Evolutionary conservation across 64 coral and sea anemone genomes (phyloP).

Genomic region (Pocillopora damicornis): DNA sequence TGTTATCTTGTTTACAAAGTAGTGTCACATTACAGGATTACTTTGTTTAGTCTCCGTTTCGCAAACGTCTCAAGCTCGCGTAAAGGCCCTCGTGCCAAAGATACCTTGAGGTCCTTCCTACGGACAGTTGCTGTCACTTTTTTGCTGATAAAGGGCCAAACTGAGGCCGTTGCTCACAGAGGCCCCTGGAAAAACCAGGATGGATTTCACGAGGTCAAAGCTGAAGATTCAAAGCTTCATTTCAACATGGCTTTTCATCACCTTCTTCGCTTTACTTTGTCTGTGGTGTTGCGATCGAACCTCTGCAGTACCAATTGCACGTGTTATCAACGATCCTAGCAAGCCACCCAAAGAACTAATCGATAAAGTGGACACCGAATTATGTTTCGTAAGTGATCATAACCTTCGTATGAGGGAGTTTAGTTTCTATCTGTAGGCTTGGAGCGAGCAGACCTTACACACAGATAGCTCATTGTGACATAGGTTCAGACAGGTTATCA

Average conservation of each 20-base stretch:
- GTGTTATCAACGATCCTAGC: not conserved
- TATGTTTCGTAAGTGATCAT: not conserved
- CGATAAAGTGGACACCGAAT: not conserved
- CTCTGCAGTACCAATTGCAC: not conserved
- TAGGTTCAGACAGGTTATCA: too few relatives aligned
- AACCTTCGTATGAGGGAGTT: too few relatives aligned
- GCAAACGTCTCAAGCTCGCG: too few relatives aligned
- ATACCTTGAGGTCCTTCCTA: not conserved
- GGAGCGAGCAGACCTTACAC: too few relatives aligned
- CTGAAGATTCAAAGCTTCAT: not conserved
- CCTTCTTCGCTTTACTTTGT: not conserved
- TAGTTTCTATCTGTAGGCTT: not conserved
- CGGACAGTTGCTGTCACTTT: not conserved
- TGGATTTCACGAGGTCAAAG: not conserved
- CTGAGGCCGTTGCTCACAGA: not conserved
- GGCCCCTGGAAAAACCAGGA: not conserved
- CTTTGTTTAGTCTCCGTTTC: too few relatives aligned
- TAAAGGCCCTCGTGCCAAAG: too few relatives aligned
- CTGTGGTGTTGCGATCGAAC: not conserved
- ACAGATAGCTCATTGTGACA: too few relatives aligned
- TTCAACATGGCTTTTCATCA: not conserved
- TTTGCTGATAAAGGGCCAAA: not conserved
- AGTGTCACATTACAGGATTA: too few relatives aligned
- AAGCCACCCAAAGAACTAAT: not conserved
- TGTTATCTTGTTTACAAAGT: too few relatives aligned